Evolutionary conservation across 2,888 invertebrate genomes (phyloP).

Genomic region (Prostheceraeus crozeri): DNA sequence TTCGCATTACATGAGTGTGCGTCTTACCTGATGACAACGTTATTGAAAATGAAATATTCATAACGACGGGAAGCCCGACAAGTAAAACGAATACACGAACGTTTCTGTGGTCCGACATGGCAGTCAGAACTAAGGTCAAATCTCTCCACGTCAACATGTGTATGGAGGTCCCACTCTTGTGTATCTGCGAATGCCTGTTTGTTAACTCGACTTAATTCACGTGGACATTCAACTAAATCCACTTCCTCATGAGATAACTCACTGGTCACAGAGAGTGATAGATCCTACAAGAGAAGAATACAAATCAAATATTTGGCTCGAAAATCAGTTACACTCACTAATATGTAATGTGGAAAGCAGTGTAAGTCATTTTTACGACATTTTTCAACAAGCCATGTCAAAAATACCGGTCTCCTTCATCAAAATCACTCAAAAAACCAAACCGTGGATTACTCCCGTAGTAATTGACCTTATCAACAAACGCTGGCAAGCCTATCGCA

Average conservation of each 20-base stretch:
- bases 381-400: no score
- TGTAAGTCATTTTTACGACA: no score
- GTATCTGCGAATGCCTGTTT: constrained; percentile 19
- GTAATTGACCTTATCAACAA: no score
- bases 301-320: no score
- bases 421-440: no score
- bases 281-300: constrained; percentile 26
- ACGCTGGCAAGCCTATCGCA: no score
- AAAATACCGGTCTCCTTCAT: no score
- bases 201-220: constrained; percentile 19
- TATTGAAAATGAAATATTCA: constrained; percentile 34
- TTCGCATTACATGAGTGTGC: no score
- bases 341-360: no score
- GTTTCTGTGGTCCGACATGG: constrained; percentile 26
- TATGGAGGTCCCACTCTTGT: constrained; percentile 22
- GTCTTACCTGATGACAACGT: constrained; percentile 28
- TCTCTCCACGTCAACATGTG: constrained; percentile 13
- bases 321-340: no score
- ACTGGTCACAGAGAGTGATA: constrained; percentile 28
- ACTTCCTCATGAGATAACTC: constrained; percentile 30
- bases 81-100: constrained; percentile 22
- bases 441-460: no score
- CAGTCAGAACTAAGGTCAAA: constrained; percentile 19
- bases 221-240: constrained; percentile 8
- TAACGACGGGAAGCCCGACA: constrained; percentile 28